Percentiles rank a stretch among this genome's conserved stretches.
These are phyloP conservation scores for Collichthys lucidus DNA, from an alignment of 2,113 vertebrate species.

Conservation along the genomic window DNA sequence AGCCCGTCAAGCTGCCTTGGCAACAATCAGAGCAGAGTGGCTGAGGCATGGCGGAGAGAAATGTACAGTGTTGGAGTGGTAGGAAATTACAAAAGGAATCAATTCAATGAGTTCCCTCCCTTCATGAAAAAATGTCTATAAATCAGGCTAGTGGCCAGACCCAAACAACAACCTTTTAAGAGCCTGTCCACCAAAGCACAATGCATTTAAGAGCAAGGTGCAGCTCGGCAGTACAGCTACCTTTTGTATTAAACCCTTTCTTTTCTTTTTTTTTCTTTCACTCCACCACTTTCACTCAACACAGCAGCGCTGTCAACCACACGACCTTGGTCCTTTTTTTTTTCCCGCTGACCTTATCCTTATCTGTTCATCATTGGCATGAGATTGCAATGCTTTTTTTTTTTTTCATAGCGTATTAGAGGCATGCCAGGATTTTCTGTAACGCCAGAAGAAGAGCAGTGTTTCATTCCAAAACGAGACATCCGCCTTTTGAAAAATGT, in stretches of 20 bases:
- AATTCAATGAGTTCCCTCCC: conserved; percentile 68
- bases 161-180: conserved; percentile 69
- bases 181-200: conserved; percentile 55
- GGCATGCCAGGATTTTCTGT: conserved; percentile 1
- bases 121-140: conserved; percentile 62
- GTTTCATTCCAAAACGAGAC: conserved; percentile 48
- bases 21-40: conserved; percentile 67
- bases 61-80: conserved; percentile 63
- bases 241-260: conserved; percentile 19
- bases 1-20: conserved; percentile 68
- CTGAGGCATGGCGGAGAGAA: conserved; percentile 63
- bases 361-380: conserved; percentile 18
- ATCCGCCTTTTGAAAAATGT: conserved; percentile 56
- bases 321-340: conserved; percentile 25
- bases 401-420: not conserved
- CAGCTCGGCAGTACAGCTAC: conserved; percentile 22
- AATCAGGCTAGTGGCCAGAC: conserved; percentile 66
- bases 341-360: conserved; percentile 1
- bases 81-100: conserved; percentile 79
- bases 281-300: conserved; percentile 1
- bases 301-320: conserved; percentile 6
- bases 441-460: conserved; percentile 29
- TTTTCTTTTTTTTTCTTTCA: conserved; percentile 3
- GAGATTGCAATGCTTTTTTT: conserved; percentile 7
- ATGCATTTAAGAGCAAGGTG: conserved; percentile 45